Conservation (phyloP, 2,113 vertebrate species). For the Speoplatyrhinus poulsoni region DNA sequence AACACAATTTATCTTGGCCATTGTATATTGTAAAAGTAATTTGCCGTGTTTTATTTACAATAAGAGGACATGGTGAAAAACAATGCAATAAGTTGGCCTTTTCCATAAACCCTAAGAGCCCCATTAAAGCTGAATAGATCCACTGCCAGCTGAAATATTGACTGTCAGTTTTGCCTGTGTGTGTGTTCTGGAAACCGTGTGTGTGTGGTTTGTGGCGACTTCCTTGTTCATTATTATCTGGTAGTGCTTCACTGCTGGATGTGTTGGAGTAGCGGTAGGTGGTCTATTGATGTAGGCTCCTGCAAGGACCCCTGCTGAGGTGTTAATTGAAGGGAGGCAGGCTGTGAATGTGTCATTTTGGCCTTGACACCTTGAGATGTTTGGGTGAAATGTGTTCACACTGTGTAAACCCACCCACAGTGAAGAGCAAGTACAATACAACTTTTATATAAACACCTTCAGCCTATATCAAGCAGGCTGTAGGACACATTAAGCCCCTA, state of each 20-base stretch:
- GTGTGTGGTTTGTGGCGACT: slow-evolving; percentile 12
- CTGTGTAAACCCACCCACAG: slow-evolving; percentile 42
- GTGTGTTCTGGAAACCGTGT: slow-evolving; percentile 13
- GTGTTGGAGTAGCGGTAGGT: slow-evolving; percentile 32
- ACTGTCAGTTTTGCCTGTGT: slow-evolving; percentile 30
- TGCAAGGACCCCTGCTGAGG: slow-evolving; percentile 41
- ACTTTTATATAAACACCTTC: slow-evolving; percentile 24
- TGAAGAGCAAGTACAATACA: slow-evolving; percentile 25
- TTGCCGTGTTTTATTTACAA: slow-evolving; percentile 16
- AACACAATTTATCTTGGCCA: too few relatives aligned
- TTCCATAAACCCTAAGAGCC: slow-evolving; percentile 34
- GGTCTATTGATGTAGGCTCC: slow-evolving; percentile 53
- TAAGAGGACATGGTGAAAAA: slow-evolving; percentile 10
- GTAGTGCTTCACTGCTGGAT: neutral
- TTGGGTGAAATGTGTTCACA: slow-evolving; percentile 41
- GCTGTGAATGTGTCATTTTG: slow-evolving; percentile 44
- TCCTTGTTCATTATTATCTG: neutral
- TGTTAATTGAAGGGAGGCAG: slow-evolving; percentile 58
- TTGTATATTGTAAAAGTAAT: too few relatives aligned
- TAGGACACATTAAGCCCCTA: neutral
- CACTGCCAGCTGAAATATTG: slow-evolving; percentile 22
- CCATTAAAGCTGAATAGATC: slow-evolving; percentile 40
- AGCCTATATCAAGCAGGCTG: slow-evolving; percentile 4
- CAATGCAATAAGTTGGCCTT: slow-evolving; percentile 34
- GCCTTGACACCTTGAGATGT: slow-evolving; percentile 39